Conservation (phyloP, 2,888 invertebrate genomes). For the Drosophila aldrichi region DNA sequence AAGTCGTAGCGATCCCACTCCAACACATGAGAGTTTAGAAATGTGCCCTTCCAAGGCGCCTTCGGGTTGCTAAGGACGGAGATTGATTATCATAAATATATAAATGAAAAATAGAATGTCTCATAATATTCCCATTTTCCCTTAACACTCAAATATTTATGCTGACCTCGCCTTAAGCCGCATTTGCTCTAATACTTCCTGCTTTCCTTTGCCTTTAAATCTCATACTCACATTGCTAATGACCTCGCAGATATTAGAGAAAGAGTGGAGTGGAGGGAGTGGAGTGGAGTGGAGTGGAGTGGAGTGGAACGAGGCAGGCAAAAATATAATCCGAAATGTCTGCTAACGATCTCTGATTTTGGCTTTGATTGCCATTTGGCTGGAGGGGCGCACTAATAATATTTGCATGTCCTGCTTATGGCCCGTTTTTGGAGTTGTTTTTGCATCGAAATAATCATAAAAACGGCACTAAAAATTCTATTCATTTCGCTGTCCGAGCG, state of each 20-base stretch:
- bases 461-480: constrained; percentile 79
- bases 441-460: constrained; percentile 69
- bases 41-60: constrained; percentile 89
- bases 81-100: no score
- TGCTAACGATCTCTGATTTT: constrained; percentile 72
- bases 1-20: constrained; percentile 90
- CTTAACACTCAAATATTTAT: not conserved
- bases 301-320: not conserved
- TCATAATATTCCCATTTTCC: not conserved
- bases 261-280: no score
- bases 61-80: constrained; percentile 89
- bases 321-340: constrained; percentile 35
- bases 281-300: no score
- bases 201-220: not conserved
- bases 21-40: constrained; percentile 88
- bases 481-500: constrained; percentile 78
- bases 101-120: no score
- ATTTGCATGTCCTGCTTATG: constrained; percentile 61
- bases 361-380: constrained; percentile 61
- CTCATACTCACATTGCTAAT: constrained; percentile 31
- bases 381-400: constrained; percentile 62
- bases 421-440: constrained; percentile 37
- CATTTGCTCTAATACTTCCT: constrained; percentile 9
- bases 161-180: no score
- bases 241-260: constrained; percentile 10